These are phyloP conservation scores for Chelmon rostratus DNA, from an alignment of 2,797 vertebrate species.

Conservation along the genomic window DNA sequence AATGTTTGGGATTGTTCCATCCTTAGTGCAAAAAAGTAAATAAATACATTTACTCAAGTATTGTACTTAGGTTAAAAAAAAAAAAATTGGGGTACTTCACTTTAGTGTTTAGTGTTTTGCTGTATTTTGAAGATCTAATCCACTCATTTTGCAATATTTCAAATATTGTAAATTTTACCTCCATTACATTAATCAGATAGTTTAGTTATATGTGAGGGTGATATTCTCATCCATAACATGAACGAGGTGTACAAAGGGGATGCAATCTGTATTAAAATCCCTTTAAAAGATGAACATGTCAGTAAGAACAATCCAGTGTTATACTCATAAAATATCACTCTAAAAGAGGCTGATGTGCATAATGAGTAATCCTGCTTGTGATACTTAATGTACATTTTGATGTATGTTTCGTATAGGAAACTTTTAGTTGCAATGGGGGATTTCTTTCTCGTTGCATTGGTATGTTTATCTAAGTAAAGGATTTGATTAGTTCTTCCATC, in stretches of 20 bases:
- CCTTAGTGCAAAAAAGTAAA: not conserved
- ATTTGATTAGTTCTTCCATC: not conserved
- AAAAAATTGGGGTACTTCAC: not conserved
- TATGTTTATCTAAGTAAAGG: too few species aligned
- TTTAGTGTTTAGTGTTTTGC: not conserved
- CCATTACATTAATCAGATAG: too few species aligned
- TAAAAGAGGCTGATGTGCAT: not conserved
- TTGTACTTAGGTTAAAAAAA: not conserved
- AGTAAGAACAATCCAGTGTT: not conserved
- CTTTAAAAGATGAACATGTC: not conserved
- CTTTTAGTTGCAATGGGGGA: too few species aligned
- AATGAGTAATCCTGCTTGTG: not conserved
- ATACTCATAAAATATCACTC: not conserved
- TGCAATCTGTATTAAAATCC: not conserved
- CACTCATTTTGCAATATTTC: too few species aligned
- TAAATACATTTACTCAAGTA: not conserved
- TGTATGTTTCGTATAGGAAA: too few species aligned
- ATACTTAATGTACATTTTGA: not conserved
- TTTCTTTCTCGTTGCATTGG: too few species aligned
- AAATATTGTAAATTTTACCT: too few species aligned
- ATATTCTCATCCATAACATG: too few species aligned
- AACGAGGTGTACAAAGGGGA: not conserved
- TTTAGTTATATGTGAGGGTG: too few species aligned
- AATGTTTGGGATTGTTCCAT: not conserved
- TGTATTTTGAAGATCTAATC: too few species aligned